Conservation (phyloP, 2,888 invertebrate genomes). For the Candidula unifasciata region DNA sequence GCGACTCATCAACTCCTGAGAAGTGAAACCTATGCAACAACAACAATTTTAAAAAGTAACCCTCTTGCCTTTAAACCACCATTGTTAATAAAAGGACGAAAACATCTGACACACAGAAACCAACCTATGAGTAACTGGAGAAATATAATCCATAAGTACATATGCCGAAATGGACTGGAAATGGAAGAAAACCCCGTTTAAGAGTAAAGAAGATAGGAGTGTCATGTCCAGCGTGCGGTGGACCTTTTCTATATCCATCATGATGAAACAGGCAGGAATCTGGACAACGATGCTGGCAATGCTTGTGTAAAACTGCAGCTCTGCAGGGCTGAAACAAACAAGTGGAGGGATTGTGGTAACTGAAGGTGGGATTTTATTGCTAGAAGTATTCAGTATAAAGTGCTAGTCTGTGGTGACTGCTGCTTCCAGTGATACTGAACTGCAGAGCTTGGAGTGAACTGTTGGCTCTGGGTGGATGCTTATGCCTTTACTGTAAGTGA, state of each 20-base stretch:
- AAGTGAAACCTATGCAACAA: too few relatives aligned
- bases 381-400: too few relatives aligned
- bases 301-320: slow-evolving; percentile 88
- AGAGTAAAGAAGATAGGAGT: slow-evolving; percentile 81
- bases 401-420: too few relatives aligned
- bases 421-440: too few relatives aligned
- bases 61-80: too few relatives aligned
- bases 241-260: slow-evolving; percentile 82
- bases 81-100: slow-evolving; percentile 70
- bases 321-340: slow-evolving; percentile 82
- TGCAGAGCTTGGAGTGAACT: too few relatives aligned
- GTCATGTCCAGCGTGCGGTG: slow-evolving; percentile 79
- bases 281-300: slow-evolving; percentile 86
- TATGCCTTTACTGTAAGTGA: too few relatives aligned
- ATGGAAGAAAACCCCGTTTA: slow-evolving; percentile 88
- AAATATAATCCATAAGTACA: slow-evolving; percentile 88
- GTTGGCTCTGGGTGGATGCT: too few relatives aligned
- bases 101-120: slow-evolving; percentile 5
- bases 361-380: too few relatives aligned
- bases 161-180: slow-evolving; percentile 89
- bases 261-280: slow-evolving; percentile 84
- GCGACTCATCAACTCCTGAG: too few relatives aligned
- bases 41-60: too few relatives aligned
- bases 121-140: slow-evolving; percentile 85
- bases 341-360: too few relatives aligned